Conservation (phyloP, 2,888 invertebrate genomes). For the Pocota personata region DNA sequence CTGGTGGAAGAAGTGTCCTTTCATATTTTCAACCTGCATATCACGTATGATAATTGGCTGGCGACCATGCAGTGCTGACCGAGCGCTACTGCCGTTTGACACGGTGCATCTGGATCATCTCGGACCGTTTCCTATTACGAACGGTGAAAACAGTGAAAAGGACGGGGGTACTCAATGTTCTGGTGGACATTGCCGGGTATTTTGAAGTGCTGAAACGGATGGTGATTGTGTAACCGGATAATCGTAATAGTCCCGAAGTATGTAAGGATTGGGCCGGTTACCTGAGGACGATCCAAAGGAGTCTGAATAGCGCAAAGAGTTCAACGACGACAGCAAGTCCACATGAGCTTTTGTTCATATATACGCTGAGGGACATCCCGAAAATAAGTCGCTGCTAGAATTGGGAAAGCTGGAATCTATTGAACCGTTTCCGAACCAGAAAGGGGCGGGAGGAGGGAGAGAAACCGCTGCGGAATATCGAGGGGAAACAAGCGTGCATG, state of each 20-base stretch:
- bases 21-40: too few relatives aligned
- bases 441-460: background rate
- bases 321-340: constrained; percentile 12
- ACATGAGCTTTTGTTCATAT: constrained; percentile 7
- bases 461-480: background rate
- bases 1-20: too few relatives aligned
- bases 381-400: background rate
- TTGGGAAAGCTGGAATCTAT: constrained; percentile 1
- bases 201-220: constrained; percentile 76
- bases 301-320: constrained; percentile 8
- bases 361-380: background rate
- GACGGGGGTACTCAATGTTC: constrained; percentile 44
- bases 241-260: background rate
- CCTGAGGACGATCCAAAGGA: constrained; percentile 4
- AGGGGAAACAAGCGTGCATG: background rate
- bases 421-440: background rate
- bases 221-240: constrained; percentile 52
- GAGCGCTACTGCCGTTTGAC: background rate
- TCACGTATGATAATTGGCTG: too few relatives aligned
- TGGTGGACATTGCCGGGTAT: constrained; percentile 62
- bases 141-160: too few relatives aligned
- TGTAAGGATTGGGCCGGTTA: background rate
- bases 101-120: background rate
- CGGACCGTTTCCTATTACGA: background rate
- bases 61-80: constrained; percentile 62